Conservation (phyloP, 2,113 vertebrate genomes). For the Pelvicachromis taeniatus region DNA sequence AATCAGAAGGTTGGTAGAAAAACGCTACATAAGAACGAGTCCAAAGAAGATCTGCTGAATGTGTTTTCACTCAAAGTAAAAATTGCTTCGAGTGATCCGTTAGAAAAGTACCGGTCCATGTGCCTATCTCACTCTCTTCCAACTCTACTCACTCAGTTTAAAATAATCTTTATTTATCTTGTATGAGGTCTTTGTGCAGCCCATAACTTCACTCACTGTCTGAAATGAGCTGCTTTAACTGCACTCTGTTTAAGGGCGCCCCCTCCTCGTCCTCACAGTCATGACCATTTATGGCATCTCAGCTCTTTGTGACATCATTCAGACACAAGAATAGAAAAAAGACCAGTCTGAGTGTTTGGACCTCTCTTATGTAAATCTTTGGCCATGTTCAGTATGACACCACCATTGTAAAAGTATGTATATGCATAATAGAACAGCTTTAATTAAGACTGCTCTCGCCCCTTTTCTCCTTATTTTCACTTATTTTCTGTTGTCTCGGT, state of each 20-base stretch:
- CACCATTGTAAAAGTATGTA: background rate
- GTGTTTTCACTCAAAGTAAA: background rate
- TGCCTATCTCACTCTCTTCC: too few relatives aligned
- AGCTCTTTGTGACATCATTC: background rate
- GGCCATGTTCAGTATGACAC: background rate
- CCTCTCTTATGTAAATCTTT: background rate
- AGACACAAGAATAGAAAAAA: background rate
- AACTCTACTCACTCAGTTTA: background rate
- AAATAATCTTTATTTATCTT: background rate
- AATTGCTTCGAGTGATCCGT: background rate
- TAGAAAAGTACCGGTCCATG: background rate
- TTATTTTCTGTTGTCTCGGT: background rate
- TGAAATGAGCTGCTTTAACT: background rate
- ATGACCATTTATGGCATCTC: background rate
- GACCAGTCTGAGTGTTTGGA: background rate
- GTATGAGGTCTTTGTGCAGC: background rate
- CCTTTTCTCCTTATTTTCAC: background rate
- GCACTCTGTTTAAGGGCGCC: background rate
- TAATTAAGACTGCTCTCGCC: background rate
- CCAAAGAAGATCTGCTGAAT: background rate
- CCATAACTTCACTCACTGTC: background rate
- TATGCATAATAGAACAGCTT: background rate
- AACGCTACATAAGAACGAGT: background rate
- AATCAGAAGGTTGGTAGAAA: background rate
- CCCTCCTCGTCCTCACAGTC: background rate